Conservation (phyloP, 2,888 invertebrate genomes). For the Hedya salicella region DNA sequence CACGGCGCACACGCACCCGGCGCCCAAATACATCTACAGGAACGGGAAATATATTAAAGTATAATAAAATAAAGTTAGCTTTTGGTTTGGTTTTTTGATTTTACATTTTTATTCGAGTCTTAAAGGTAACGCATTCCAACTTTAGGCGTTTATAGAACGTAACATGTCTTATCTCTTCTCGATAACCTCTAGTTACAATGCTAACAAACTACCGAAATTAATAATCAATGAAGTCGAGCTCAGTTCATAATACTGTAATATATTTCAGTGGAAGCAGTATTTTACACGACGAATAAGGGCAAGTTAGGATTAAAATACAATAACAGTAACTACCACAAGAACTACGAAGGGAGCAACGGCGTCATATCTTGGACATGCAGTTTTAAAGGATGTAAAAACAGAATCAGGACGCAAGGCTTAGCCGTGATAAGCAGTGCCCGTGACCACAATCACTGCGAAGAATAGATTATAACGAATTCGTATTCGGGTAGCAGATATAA, state of each 20-base stretch:
- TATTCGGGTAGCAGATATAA: neutral
- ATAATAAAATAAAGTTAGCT: constrained; percentile 3
- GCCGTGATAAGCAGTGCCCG: constrained; percentile 43
- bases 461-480: constrained; percentile 3
- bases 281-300: constrained; percentile 33
- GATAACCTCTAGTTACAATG: too few species aligned
- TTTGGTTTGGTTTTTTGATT: neutral
- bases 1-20: constrained; percentile 27
- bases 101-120: too few species aligned
- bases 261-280: constrained; percentile 34
- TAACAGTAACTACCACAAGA: constrained; percentile 25
- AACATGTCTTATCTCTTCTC: neutral
- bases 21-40: constrained; percentile 25
- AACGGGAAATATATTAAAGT: constrained; percentile 34
- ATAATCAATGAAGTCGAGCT: too few species aligned
- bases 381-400: constrained; percentile 46
- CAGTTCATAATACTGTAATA: too few species aligned
- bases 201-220: too few species aligned
- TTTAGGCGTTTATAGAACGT: too few species aligned
- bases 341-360: constrained; percentile 43
- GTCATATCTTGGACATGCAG: constrained; percentile 48
- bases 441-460: constrained; percentile 38
- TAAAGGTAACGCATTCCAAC: too few species aligned
- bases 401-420: constrained; percentile 49
- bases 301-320: constrained; percentile 33